These are phyloP conservation scores for Hymenochirus boettgeri DNA, from an alignment of 2,113 vertebrate genomes.

Conservation along the genomic window DNA sequence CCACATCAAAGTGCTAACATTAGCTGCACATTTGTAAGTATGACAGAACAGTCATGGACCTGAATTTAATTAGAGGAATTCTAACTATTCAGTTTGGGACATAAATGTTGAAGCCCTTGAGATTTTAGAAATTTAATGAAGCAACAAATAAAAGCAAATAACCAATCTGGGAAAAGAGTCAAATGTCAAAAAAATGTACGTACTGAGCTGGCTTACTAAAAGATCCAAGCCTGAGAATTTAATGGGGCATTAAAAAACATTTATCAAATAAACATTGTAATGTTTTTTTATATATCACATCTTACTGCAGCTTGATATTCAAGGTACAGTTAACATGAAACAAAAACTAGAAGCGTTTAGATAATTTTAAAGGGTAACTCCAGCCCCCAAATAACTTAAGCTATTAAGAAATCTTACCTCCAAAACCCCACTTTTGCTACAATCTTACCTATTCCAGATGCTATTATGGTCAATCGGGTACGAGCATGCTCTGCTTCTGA, in stretches of 20 bases:
- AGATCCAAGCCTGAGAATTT: neutral
- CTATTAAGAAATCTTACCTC: too few species aligned
- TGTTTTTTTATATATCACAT: too few species aligned
- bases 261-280: neutral
- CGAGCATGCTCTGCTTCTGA: too few species aligned
- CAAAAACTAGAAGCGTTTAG: too few species aligned
- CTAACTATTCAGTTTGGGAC: neutral
- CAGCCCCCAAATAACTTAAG: too few species aligned
- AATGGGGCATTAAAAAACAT: neutral
- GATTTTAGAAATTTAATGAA: neutral
- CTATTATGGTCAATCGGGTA: too few species aligned
- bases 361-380: too few species aligned
- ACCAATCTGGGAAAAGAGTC: neutral
- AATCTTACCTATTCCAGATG: too few species aligned
- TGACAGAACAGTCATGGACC: neutral
- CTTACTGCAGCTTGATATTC: too few species aligned
- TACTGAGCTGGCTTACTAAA: neutral
- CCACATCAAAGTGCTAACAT: neutral
- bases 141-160: neutral
- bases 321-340: too few species aligned
- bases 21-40: neutral
- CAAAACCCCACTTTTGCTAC: too few species aligned
- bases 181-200: neutral
- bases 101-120: neutral
- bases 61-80: neutral